phyloP scores from a whole-genome alignment of 2,888 invertebrate species.

The Athalia cordata region DNA sequence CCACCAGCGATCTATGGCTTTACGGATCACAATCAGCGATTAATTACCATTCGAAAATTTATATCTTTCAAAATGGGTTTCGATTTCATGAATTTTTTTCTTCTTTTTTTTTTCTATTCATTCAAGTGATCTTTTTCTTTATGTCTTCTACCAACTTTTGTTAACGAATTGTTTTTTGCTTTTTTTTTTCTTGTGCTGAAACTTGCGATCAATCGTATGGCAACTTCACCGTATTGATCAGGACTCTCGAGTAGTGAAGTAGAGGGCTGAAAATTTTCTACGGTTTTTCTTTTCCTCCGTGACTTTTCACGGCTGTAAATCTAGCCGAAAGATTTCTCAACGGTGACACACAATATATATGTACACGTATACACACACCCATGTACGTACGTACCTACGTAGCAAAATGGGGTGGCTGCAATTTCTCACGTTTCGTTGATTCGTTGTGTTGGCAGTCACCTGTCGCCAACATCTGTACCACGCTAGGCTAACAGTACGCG shows the following conservation, averaged over 20 bases:
- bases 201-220: too few relatives aligned
- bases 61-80: too few relatives aligned
- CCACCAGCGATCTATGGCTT: conserved; percentile 15
- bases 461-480: conserved; percentile 40
- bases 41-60: neutral
- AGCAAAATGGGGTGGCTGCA: conserved; percentile 30
- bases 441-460: conserved; percentile 39
- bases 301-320: conserved; percentile 1
- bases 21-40: conserved; percentile 16
- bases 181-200: too few relatives aligned
- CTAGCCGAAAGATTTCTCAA: conserved; percentile 3
- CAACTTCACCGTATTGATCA: too few relatives aligned
- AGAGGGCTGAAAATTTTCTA: neutral
- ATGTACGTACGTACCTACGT: neutral
- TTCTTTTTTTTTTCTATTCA: neutral
- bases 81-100: too few relatives aligned
- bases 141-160: too few relatives aligned
- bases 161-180: too few relatives aligned
- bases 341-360: neutral
- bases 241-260: too few relatives aligned
- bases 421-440: conserved; percentile 38
- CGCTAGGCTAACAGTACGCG: neutral
- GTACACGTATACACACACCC: neutral
- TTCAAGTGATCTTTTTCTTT: neutral
- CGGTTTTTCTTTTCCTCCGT: neutral